Evolutionary conservation across 1,140 invertebrate species (phyloP).

Genomic region (Eufriesea mexicana): DNA sequence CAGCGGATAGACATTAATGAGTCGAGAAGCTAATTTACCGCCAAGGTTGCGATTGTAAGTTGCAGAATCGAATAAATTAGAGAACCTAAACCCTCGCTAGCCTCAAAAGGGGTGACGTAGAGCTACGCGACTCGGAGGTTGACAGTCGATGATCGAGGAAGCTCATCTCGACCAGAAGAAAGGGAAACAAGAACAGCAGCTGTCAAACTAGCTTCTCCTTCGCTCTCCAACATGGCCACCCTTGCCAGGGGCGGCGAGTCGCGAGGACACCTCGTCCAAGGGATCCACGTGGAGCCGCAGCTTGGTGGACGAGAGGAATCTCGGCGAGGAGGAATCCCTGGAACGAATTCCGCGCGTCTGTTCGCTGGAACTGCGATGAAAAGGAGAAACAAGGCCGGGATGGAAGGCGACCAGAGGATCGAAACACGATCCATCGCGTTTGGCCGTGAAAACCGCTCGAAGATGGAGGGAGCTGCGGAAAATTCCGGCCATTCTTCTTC

Average conservation of each 20-base stretch:
- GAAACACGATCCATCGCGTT: slow-evolving; percentile 71
- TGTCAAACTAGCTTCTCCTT: too few species aligned
- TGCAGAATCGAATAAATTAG: too few species aligned
- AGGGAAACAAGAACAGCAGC: too few species aligned
- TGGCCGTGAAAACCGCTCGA: slow-evolving; percentile 63
- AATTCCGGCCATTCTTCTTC: slow-evolving; percentile 74
- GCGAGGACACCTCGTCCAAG: neutral
- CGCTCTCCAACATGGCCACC: too few species aligned
- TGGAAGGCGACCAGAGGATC: slow-evolving; percentile 1
- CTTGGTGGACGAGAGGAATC: neutral
- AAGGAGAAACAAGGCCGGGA: neutral
- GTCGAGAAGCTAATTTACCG: too few species aligned
- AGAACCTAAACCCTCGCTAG: too few species aligned
- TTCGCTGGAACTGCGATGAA: neutral
- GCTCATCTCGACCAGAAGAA: too few species aligned
- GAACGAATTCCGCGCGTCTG: slow-evolving; percentile 6
- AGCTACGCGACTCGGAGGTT: too few species aligned
- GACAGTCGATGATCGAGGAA: too few species aligned
- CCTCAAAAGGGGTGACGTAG: too few species aligned
- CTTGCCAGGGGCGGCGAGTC: neutral
- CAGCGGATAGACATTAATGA: neutral
- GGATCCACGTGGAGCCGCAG: too few species aligned
- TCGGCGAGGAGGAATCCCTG: neutral
- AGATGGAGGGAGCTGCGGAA: slow-evolving; percentile 73
- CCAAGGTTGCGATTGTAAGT: too few species aligned